A percentile compares a stretch with the other conserved stretches of the same genome.
Conservation (phyloP, 1,140 invertebrate species). For the Scaptomyza hsui region DNA sequence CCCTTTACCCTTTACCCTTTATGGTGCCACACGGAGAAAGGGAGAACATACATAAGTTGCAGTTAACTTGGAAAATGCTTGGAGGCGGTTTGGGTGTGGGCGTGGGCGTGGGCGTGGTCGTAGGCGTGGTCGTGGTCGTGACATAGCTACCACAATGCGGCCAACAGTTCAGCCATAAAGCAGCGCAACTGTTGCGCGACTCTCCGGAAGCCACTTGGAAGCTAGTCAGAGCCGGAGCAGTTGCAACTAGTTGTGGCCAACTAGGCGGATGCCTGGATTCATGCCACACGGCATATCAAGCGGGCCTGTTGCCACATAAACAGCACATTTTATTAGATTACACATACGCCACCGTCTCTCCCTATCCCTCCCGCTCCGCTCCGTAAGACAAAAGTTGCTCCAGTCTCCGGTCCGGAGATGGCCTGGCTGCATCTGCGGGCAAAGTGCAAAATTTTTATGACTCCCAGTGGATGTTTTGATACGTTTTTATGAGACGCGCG, state of each 20-base stretch:
- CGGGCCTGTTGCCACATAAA: constrained; percentile 78
- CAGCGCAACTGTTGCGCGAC: constrained; percentile 47
- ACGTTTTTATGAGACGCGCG: constrained; percentile 83
- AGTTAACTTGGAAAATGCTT: constrained; percentile 37
- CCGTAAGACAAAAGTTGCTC: constrained; percentile 42
- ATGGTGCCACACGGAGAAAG: constrained; percentile 22
- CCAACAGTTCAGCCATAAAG: constrained; percentile 42
- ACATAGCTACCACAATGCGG: constrained; percentile 35
- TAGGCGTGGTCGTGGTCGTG: not conserved
- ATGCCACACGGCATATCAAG: constrained; percentile 27
- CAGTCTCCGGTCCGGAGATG: not conserved
- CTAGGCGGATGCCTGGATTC: constrained; percentile 20
- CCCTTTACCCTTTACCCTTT: too few relatives aligned
- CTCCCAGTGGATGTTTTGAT: constrained; percentile 81
- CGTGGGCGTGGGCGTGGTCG: not conserved
- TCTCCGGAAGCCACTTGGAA: constrained; percentile 42
- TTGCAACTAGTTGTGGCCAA: constrained; percentile 32
- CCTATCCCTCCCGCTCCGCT: constrained; percentile 8
- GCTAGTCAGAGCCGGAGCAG: not conserved
- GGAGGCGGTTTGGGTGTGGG: not conserved
- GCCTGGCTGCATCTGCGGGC: constrained; percentile 45
- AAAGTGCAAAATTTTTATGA: constrained; percentile 82
- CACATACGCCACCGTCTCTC: constrained; percentile 67
- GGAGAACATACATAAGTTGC: constrained; percentile 52
- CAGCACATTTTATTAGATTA: constrained; percentile 82